Percentiles rank a stretch among this genome's conserved stretches.
These are phyloP conservation scores for Anguilla obscura DNA, from an alignment of 2,797 vertebrate species.

Conservation along the genomic window DNA sequence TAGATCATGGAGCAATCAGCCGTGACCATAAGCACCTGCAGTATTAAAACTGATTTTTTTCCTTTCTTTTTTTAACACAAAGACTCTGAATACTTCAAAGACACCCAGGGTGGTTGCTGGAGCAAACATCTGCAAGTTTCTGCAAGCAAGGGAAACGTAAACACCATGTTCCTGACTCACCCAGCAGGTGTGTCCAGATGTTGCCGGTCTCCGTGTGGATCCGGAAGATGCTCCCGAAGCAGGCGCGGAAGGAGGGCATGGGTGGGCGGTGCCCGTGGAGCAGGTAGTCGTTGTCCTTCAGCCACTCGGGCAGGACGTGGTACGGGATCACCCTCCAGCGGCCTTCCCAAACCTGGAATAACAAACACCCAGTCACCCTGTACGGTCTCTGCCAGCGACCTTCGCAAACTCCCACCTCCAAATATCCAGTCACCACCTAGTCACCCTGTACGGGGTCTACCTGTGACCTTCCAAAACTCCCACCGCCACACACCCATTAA, in stretches of 20 bases:
- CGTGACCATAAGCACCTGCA: background rate
- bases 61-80: background rate
- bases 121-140: background rate
- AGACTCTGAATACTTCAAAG: background rate
- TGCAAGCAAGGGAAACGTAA: background rate
- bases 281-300: slow-evolving; percentile 98
- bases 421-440: too few relatives aligned
- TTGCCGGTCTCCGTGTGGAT: slow-evolving; percentile 98
- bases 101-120: background rate
- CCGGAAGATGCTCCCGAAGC: slow-evolving; percentile 96
- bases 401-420: too few relatives aligned
- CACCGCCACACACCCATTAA: background rate
- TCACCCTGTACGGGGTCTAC: background rate
- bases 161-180: slow-evolving; percentile 62
- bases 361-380: background rate
- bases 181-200: slow-evolving; percentile 97
- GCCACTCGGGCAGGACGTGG: slow-evolving; percentile 94
- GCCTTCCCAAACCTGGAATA: slow-evolving; percentile 91
- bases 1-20: background rate
- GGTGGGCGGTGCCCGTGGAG: slow-evolving; percentile 94
- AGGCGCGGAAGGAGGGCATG: slow-evolving; percentile 97
- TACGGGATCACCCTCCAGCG: slow-evolving; percentile 97
- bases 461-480: too few relatives aligned
- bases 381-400: too few relatives aligned
- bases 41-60: background rate